A percentile compares a stretch with the other conserved stretches of the same genome.
Conservation (phyloP, 2,888 invertebrate species). For the Argyra leucocephala region DNA sequence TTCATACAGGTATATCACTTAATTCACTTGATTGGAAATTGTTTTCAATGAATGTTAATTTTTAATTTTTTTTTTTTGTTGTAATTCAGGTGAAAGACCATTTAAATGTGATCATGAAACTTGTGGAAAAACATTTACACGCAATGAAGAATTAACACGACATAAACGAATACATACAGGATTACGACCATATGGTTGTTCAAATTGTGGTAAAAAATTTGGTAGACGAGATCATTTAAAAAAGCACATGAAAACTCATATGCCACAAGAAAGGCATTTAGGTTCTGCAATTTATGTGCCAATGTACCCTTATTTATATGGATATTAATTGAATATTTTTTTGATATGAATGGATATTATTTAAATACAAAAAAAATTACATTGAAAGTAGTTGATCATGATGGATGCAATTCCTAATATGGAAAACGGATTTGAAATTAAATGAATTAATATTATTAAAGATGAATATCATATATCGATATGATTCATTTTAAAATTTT, state of each 20-base stretch:
- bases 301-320: constrained; percentile 52
- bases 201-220: constrained; percentile 82
- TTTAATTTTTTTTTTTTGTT: constrained; percentile 17
- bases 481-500: too few species aligned
- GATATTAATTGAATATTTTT: too few species aligned
- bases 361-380: too few species aligned
- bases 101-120: constrained; percentile 76
- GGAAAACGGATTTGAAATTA: too few species aligned
- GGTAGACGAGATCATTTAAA: constrained; percentile 90
- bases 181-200: constrained; percentile 74
- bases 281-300: constrained; percentile 55
- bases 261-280: constrained; percentile 52
- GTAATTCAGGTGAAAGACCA: constrained; percentile 64
- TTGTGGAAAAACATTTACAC: constrained; percentile 82
- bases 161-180: constrained; percentile 86
- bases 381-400: too few species aligned
- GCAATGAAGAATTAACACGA: constrained; percentile 85
- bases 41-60: neutral
- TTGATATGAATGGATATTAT: too few species aligned
- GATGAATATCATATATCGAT: too few species aligned
- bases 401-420: too few species aligned
- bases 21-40: neutral
- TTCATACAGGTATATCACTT: constrained; percentile 61
- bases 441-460: too few species aligned
- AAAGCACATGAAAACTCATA: constrained; percentile 84